Evolutionary conservation across 2,113 vertebrate species (phyloP).

Genomic region (Toxotes jaculatrix): DNA sequence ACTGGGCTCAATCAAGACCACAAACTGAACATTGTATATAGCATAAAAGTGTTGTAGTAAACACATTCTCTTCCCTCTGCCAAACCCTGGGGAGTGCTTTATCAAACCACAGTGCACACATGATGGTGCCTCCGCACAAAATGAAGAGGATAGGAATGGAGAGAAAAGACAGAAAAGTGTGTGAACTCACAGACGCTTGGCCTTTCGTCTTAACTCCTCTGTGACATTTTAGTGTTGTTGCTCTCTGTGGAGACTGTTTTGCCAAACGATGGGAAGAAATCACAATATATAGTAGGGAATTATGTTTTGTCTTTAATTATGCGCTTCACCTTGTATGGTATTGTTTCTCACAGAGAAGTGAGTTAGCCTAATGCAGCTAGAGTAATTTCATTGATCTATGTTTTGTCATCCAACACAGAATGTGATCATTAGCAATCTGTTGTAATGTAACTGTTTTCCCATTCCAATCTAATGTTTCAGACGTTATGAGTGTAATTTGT

Average conservation of each 20-base stretch:
- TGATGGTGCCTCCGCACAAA: slow-evolving; percentile 51
- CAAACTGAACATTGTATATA: slow-evolving; percentile 86
- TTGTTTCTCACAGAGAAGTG: slow-evolving; percentile 28
- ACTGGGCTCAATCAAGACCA: slow-evolving; percentile 91
- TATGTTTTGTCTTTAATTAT: slow-evolving; percentile 31
- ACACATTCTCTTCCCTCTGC: slow-evolving; percentile 84
- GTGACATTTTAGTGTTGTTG: slow-evolving; percentile 39
- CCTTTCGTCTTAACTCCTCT: slow-evolving; percentile 49
- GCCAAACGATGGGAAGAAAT: slow-evolving; percentile 44
- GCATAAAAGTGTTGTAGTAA: slow-evolving; percentile 90
- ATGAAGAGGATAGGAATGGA: slow-evolving; percentile 25
- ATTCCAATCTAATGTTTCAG: slow-evolving; percentile 37
- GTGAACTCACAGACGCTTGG: slow-evolving; percentile 25
- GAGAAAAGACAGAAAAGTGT: slow-evolving; percentile 38
- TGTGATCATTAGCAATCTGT: slow-evolving; percentile 57
- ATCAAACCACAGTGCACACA: slow-evolving; percentile 86
- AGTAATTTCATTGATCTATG: slow-evolving; percentile 58
- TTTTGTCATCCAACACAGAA: slow-evolving; percentile 40
- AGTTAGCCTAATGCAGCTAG: slow-evolving; percentile 34
- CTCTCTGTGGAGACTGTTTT: slow-evolving; percentile 39
- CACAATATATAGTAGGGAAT: neutral
- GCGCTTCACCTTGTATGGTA: slow-evolving; percentile 37
- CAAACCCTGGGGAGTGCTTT: slow-evolving; percentile 79
- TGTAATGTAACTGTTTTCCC: slow-evolving; percentile 31
- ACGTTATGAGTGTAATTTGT: slow-evolving; percentile 23